A percentile compares a stretch with the other conserved stretches of the same genome.
Conservation (phyloP, 2,113 vertebrate species). For the Orycteropus afer region DNA sequence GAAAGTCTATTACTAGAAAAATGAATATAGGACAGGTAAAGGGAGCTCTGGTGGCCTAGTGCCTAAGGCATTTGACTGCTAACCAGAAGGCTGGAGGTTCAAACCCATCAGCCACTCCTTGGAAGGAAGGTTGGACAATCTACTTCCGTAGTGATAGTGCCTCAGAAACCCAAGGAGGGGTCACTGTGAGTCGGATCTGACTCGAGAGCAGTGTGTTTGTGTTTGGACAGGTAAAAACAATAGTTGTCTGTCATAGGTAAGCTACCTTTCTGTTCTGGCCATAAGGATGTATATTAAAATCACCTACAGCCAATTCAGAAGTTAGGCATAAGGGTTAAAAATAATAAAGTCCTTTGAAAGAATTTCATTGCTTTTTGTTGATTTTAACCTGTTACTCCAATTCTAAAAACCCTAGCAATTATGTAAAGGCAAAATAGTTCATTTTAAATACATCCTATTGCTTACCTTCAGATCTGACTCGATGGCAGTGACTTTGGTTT, state of each 20-base stretch:
- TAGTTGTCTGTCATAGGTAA: neutral
- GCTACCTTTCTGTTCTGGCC: neutral
- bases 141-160: no score
- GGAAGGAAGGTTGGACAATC: no score
- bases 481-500: neutral
- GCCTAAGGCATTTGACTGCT: no score
- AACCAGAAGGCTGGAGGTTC: no score
- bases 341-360: conserved; percentile 41
- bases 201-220: no score
- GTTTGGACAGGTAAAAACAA: neutral
- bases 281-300: neutral
- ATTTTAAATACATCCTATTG: neutral
- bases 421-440: neutral
- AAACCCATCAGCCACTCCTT: no score
- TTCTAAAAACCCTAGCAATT: neutral
- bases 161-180: no score
- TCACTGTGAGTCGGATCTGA: no score
- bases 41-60: no score
- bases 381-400: neutral
- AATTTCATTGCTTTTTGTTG: conserved; percentile 8
- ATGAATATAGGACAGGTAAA: neutral
- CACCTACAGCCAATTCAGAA: neutral
- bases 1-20: neutral
- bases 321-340: conserved; percentile 37
- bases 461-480: neutral